These are phyloP conservation scores for Cheilosia impressa DNA, from an alignment of 2,888 invertebrate species.

Conservation along the genomic window DNA sequence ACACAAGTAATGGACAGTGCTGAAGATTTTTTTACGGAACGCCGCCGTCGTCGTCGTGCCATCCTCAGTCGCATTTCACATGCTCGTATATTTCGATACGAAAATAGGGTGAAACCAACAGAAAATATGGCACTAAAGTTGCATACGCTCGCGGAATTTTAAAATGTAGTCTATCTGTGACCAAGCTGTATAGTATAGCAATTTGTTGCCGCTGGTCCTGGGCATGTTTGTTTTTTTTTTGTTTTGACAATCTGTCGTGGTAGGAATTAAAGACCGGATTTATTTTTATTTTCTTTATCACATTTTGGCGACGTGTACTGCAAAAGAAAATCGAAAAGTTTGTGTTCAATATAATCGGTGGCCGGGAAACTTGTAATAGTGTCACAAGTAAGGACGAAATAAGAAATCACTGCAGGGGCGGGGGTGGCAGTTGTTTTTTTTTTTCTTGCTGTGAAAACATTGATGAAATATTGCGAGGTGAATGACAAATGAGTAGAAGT, in stretches of 20 bases:
- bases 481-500: neutral
- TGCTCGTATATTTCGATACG: constrained; percentile 20
- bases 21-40: constrained; percentile 26
- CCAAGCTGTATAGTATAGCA: neutral
- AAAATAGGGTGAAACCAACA: constrained; percentile 32
- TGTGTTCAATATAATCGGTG: neutral
- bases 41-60: neutral
- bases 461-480: neutral
- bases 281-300: constrained; percentile 18
- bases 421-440: neutral
- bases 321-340: constrained; percentile 2
- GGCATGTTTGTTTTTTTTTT: neutral
- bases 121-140: constrained; percentile 42
- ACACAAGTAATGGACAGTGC: constrained; percentile 36
- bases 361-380: neutral
- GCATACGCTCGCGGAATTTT: constrained; percentile 55
- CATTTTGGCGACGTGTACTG: neutral
- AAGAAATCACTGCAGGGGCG: neutral
- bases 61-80: constrained; percentile 29
- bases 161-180: constrained; percentile 18
- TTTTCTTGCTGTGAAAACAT: neutral
- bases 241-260: constrained; percentile 30
- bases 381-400: neutral
- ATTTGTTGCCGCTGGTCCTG: constrained; percentile 2
- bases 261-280: constrained; percentile 32